phyloP scores from a whole-genome alignment of 2,113 vertebrate species.

The cattle (Bos taurus) region DNA sequence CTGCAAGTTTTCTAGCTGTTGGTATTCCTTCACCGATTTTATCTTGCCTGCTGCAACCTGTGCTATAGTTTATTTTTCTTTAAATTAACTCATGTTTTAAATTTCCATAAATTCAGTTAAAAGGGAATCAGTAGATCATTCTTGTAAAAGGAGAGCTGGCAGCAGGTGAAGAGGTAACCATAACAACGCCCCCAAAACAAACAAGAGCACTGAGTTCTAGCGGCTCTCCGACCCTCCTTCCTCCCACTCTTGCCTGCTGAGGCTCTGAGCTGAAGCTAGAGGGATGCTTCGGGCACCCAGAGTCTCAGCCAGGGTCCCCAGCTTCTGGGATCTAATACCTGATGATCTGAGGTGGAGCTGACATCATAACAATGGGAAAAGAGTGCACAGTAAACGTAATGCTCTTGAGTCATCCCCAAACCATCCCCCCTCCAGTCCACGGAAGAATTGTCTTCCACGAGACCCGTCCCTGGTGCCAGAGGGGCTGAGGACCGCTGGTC shows the following conservation, averaged over 20 bases:
- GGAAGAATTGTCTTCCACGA: background rate
- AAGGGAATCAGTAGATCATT: background rate
- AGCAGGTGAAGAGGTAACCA: background rate
- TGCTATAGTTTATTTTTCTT: background rate
- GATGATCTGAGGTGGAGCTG: background rate
- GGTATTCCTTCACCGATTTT: background rate
- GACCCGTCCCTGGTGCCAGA: background rate
- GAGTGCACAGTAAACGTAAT: background rate
- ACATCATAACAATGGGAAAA: background rate
- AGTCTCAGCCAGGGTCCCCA: background rate
- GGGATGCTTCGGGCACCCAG: background rate
- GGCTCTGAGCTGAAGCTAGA: background rate
- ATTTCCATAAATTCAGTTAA: background rate
- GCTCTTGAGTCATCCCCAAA: background rate
- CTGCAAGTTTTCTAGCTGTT: background rate
- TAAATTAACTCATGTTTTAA: background rate
- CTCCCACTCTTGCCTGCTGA: background rate
- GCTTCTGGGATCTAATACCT: background rate
- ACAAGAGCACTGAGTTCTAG: rapidly evolving
- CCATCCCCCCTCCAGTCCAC: background rate
- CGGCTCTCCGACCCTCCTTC: no score
- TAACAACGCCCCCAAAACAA: background rate
- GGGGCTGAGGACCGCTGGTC: background rate
- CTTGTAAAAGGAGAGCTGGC: background rate
- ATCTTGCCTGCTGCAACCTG: background rate